Evolutionary conservation across 1,140 invertebrate species (phyloP).

Genomic region (Lethrus apterus): DNA sequence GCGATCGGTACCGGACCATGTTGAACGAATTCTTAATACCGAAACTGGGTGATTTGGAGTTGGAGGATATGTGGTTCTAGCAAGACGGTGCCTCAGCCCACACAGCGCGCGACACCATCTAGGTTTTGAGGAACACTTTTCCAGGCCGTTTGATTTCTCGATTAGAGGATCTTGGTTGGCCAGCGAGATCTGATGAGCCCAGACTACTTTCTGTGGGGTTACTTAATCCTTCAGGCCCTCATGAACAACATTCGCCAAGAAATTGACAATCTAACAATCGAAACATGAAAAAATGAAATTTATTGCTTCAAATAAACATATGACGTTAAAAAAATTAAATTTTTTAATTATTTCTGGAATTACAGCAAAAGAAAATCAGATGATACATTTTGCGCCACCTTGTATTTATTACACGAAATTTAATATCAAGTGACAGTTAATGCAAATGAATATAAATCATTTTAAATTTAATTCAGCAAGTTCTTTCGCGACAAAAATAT

Average conservation of each 20-base stretch:
- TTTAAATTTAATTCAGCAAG: no score
- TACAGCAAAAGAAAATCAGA: no score
- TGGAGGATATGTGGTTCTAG: background rate
- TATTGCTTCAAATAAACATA: background rate
- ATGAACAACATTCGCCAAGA: background rate
- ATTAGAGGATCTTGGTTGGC: background rate
- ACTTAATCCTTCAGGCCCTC: background rate
- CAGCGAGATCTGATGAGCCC: background rate
- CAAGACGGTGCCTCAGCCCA: background rate
- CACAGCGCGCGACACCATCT: background rate
- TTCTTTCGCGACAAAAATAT: no score
- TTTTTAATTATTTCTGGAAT: no score
- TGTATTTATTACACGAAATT: no score
- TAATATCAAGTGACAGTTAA: no score
- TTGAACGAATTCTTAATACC: background rate
- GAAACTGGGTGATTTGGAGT: background rate
- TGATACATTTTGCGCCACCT: no score
- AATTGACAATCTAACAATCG: background rate
- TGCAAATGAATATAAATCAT: no score
- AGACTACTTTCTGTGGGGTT: background rate
- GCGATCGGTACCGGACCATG: no score
- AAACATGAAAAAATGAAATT: background rate
- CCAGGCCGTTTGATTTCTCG: background rate
- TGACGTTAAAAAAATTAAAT: no score
- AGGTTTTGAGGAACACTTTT: slow-evolving; percentile 1